These are phyloP conservation scores for Panopea generosa DNA, from an alignment of 2,888 invertebrate genomes.

Conservation along the genomic window DNA sequence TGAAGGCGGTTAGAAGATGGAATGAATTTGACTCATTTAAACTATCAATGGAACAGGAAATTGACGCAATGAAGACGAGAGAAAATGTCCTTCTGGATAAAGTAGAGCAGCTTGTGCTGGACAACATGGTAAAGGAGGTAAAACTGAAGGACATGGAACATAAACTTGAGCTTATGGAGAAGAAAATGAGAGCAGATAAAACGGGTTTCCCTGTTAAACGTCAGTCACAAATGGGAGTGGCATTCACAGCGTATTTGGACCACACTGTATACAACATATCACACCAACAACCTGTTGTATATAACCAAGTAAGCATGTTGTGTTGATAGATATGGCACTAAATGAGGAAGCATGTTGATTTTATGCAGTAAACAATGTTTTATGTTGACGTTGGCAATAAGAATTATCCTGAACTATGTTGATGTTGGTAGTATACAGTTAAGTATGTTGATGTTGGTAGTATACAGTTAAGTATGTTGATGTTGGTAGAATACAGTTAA, in stretches of 20 bases:
- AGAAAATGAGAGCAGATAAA: too few species aligned
- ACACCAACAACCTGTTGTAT: neutral
- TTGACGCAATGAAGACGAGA: conserved; percentile 1
- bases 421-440: too few species aligned
- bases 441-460: too few species aligned
- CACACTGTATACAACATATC: neutral
- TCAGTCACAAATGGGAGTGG: neutral
- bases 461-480: too few species aligned
- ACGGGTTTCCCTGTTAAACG: too few species aligned
- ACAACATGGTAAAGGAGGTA: conserved; percentile 13
- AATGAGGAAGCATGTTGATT: too few species aligned
- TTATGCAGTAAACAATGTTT: too few species aligned
- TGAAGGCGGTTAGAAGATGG: too few species aligned
- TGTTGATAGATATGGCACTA: too few species aligned
- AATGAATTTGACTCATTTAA: conserved; percentile 13
- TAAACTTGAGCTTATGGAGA: neutral
- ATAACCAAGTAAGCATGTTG: neutral
- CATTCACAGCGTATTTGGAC: conserved; percentile 3
- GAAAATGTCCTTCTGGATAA: neutral
- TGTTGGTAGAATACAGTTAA: too few species aligned
- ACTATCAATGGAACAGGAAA: neutral
- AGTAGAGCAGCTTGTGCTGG: neutral
- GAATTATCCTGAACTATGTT: too few species aligned
- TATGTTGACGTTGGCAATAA: too few species aligned
- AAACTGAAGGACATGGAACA: conserved; percentile 15